Evolutionary conservation across 2,113 vertebrate genomes (phyloP).

Genomic region (Lethenteron reissneri): DNA sequence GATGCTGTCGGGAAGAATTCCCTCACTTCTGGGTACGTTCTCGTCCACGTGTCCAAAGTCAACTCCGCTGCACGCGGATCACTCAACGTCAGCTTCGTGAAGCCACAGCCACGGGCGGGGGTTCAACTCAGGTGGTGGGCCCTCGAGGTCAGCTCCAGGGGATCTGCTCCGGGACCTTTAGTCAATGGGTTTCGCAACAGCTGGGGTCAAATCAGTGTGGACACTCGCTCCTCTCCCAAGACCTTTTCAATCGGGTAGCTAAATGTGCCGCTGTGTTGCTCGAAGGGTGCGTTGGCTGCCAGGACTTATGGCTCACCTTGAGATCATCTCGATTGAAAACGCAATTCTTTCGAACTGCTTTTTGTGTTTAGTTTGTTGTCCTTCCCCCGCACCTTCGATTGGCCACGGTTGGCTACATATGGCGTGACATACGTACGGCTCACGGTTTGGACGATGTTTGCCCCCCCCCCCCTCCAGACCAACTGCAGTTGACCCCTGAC

Average conservation of each 20-base stretch:
- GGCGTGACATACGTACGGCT: not conserved
- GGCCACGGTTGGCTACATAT: not conserved
- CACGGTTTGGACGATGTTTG: not conserved
- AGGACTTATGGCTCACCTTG: not conserved
- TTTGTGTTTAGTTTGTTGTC: not conserved
- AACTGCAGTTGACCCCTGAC: slow-evolving; percentile 15
- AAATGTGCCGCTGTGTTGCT: too few relatives aligned
- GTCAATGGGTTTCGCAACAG: not conserved
- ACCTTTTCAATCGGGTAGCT: too few relatives aligned
- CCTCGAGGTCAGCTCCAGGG: not conserved
- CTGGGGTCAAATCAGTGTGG: not conserved
- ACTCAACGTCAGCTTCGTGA: not conserved
- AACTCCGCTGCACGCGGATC: not conserved
- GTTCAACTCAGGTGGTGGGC: not conserved
- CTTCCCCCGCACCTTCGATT: not conserved
- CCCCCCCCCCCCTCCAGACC: not conserved
- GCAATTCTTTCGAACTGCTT: not conserved
- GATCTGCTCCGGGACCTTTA: not conserved
- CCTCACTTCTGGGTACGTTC: slow-evolving; percentile 1
- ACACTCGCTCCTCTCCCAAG: too few relatives aligned
- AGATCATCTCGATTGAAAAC: not conserved
- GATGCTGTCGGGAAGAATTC: not conserved
- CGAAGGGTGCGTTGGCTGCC: too few relatives aligned
- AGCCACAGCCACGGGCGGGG: not conserved
- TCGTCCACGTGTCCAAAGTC: not conserved